Evolutionary conservation across 1,140 invertebrate species (phyloP).

Genomic region (Bathynomus jamesi): DNA sequence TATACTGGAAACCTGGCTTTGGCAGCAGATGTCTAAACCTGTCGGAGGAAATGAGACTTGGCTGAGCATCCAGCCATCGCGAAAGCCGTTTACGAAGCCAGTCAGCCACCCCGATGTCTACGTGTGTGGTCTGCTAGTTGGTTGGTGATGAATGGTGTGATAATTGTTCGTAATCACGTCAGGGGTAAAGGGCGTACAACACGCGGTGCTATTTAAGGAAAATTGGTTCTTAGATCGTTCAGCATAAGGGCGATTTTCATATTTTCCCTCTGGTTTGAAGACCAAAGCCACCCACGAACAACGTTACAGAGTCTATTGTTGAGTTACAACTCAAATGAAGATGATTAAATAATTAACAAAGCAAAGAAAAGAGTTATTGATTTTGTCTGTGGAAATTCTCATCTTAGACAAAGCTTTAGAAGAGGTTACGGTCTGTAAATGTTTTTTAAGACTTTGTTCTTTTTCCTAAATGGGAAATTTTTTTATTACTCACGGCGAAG

Average conservation of each 20-base stretch:
- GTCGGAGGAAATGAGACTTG: not conserved
- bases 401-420: too few relatives aligned
- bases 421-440: too few relatives aligned
- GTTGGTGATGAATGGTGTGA: constrained; percentile 8
- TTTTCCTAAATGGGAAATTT: too few relatives aligned
- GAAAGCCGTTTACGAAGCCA: not conserved
- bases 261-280: not conserved
- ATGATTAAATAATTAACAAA: not conserved
- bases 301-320: constrained; percentile 1
- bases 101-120: not conserved
- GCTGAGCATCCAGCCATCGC: not conserved
- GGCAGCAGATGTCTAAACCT: not conserved
- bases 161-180: constrained; percentile 10
- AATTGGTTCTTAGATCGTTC: not conserved
- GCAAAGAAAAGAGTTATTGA: constrained; percentile 1
- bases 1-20: too few relatives aligned
- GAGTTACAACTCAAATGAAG: not conserved
- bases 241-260: not conserved
- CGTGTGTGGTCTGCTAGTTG: constrained; percentile 9
- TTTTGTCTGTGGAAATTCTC: not conserved
- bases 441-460: not conserved
- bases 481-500: not conserved
- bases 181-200: not conserved
- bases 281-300: not conserved
- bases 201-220: not conserved